phyloP scores from a whole-genome alignment of 2,797 vertebrate species.

The Synaphobranchus kaupii region DNA sequence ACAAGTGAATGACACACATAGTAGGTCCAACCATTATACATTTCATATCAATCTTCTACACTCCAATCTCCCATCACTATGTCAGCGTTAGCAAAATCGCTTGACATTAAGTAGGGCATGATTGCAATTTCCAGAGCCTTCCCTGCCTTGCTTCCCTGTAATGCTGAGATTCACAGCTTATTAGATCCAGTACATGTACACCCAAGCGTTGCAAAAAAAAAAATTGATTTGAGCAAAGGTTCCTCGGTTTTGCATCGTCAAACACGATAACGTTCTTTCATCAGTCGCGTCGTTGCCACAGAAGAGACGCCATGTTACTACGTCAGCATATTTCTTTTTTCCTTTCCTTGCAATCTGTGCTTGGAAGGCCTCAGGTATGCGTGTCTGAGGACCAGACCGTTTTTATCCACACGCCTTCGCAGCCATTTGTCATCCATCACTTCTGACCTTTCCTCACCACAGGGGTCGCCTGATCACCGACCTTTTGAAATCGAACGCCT shows the following conservation, averaged over 20 bases:
- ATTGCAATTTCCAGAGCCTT: not conserved
- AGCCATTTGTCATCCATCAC: not conserved
- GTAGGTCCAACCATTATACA: not conserved
- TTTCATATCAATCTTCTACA: too few relatives aligned
- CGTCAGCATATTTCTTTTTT: not conserved
- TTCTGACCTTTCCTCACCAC: not conserved
- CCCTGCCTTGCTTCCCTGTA: not conserved
- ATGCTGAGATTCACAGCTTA: not conserved
- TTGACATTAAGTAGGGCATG: not conserved
- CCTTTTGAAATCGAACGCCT: not conserved
- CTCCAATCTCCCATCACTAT: not conserved
- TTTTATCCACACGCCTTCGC: not conserved
- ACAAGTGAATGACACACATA: not conserved
- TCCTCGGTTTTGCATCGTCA: not conserved
- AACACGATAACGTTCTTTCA: not conserved
- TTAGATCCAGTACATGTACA: not conserved
- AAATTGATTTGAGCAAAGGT: not conserved
- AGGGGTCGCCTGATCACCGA: not conserved
- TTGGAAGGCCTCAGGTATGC: not conserved
- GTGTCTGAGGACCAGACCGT: not conserved
- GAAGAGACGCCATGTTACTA: not conserved
- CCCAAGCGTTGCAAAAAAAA: not conserved
- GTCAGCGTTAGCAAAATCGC: not conserved
- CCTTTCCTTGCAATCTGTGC: not conserved
- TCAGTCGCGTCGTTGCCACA: not conserved